Base-by-base conservation (phyloP, 2,888 invertebrate species). In the Thereva nobilitata region DNA sequence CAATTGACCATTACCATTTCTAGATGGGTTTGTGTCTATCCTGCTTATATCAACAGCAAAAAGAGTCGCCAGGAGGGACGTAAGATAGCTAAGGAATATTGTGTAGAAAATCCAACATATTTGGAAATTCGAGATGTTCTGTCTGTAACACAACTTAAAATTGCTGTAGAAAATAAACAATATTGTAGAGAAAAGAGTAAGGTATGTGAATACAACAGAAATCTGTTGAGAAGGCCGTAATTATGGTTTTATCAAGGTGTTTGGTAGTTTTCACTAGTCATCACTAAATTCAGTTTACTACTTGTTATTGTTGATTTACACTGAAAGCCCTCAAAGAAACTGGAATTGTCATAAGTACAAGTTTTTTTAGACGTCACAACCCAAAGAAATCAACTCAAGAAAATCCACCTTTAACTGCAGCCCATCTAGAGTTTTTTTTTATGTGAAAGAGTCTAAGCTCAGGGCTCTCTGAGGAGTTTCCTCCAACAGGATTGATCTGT, bases 1-100 rank as follows among this genome's bases (percentile, higher is more conserved):
- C 34, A 8, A 8, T 2, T 42, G 42, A 8, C 6, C 9, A 42
- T 37, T 3, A 1, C 10, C 63, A 68, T 64, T 73, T 79, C 79
- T 68, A 82, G 92, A 77, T 99, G 98, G 98, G 86, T 97, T 67
- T 96, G 96, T 77, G 89, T 99, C 70, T 99, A 99, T 80, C 99
- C 99, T 66, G 91, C 95, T 0, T 99, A 98, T 75, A 84, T 99
- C 57, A 98, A 99, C 78, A 93, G 90, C 74, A 96, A 95, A 77
- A 96, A 93, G 79, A 92, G 95, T 0, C 79, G 92, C 10, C 92
- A 92, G 1, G 90, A 96, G 79, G 99, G 99, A 4, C 85, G 99
- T 41, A 87, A 89, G 72, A 83, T 99, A 34, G 82, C 92, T 1
- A 94, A 94, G 80, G 86, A 88, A 2, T 88, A 88, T 77, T 95